Evolutionary conservation across 1,140 invertebrate species (phyloP).

Genomic region (Druon quercuslanigerum): DNA sequence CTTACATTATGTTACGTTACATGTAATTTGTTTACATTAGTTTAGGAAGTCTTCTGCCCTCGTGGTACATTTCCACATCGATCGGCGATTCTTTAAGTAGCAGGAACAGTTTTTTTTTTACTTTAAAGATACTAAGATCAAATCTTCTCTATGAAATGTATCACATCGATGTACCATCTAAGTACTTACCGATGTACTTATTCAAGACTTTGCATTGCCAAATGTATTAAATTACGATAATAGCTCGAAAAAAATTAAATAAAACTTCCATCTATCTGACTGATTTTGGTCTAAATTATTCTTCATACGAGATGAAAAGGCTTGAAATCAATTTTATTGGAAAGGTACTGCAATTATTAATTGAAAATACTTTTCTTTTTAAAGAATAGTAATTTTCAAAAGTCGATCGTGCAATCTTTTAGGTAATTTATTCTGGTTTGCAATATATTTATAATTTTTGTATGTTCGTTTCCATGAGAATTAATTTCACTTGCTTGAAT

Average conservation of each 20-base stretch:
- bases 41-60: neutral
- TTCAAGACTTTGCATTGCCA: conserved; percentile 9
- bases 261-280: no score
- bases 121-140: no score
- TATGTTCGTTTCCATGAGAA: neutral
- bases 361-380: no score
- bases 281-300: no score
- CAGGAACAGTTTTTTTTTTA: neutral
- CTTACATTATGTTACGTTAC: neutral
- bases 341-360: conserved; percentile 3
- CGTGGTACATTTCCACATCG: neutral
- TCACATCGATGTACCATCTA: neutral
- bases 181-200: conserved; percentile 18
- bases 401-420: neutral
- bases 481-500: neutral
- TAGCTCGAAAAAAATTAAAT: neutral
- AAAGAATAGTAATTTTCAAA: neutral
- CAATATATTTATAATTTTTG: conserved; percentile 1
- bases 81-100: neutral
- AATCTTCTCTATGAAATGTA: neutral
- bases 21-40: conserved; percentile 8
- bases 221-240: conserved; percentile 12
- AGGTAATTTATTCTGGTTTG: neutral
- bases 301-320: no score
- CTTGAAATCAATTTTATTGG: no score